Evolutionary conservation across 2,888 invertebrate species (phyloP), one percentile per base, ranked within the genome.

Genomic region (Automeris io): DNA sequence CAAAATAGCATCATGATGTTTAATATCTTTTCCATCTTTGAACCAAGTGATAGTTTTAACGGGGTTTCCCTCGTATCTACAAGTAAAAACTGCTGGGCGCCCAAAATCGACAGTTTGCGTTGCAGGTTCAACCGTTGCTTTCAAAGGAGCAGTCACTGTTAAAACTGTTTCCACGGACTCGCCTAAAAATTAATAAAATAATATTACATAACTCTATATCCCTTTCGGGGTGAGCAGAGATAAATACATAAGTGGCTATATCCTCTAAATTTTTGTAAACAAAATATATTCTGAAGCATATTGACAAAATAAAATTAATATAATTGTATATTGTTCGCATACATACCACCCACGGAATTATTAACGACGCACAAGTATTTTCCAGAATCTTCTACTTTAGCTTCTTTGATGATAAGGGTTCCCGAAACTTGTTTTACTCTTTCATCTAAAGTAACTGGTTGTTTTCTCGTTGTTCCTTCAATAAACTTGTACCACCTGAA

Each of bases 401-500:
- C 96, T 68, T 96, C 95, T 49, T 94, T 92, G 53, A 98, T 96
- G 54, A 97, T 95, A 56, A 98, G 87, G 45, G 97, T 97, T 41
- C 97, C 97, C 44, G 97, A 96, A 9, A 96, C 95, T 87, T 97
- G 96, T 61, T 95, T 94, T 12, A 96, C 93, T 57, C 97, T 90
- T 46, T 96, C 96, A 70, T 95, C 94, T 49, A 96, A 82, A 23
- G 92, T 90, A n/a, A 97, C 95, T n/a, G 94, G 93, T 71, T 95
- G 94, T 69, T 95, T 95, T 38, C 95, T 89, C 2, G 92, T 91
- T 1, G 94, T 93, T 37, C 95, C 95, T 57, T 96, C 96, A 60
- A 95, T 92, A 79, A 96, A 96, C 75, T 96, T 96, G 82, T 95
- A 96, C 96, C 96, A 96, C 89, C 96, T 96, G 91, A 8, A 93